A percentile compares a stretch with the other conserved stretches of the same genome.
phyloP scores from a whole-genome alignment of 1,140 invertebrate genomes.

The Helicoverpa armigera region DNA sequence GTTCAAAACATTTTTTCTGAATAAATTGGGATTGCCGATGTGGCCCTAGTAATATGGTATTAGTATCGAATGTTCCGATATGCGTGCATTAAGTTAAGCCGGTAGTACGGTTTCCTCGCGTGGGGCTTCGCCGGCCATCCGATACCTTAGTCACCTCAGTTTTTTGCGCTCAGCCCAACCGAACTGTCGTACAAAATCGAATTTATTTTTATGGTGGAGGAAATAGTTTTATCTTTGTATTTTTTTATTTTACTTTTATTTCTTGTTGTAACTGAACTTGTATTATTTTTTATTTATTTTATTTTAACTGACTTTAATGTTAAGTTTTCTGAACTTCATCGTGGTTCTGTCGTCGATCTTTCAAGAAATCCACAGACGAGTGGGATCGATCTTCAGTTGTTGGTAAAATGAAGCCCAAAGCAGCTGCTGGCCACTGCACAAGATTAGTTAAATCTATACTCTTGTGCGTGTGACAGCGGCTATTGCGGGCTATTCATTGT shows the following conservation, averaged over 20 bases:
- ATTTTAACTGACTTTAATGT: background rate
- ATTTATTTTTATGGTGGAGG: background rate
- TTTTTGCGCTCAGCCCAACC: constrained; percentile 50
- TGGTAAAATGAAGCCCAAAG: constrained; percentile 89
- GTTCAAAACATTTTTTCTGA: constrained; percentile 6
- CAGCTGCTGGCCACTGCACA: constrained; percentile 98
- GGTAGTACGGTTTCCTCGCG: constrained; percentile 77
- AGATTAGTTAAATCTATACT: constrained; percentile 94
- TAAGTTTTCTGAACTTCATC: background rate
- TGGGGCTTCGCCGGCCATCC: constrained; percentile 72
- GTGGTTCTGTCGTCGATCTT: constrained; percentile 26
- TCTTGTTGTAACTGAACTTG: background rate
- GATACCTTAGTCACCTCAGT: constrained; percentile 63
- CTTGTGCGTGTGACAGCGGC: constrained; percentile 99
- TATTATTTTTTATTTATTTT: background rate
- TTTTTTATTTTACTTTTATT: constrained; percentile 1
- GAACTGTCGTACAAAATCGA: constrained; percentile 16
- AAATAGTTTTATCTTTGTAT: background rate
- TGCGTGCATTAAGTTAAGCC: constrained; percentile 64
- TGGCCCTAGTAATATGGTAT: constrained; percentile 39
- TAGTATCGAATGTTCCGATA: constrained; percentile 57
- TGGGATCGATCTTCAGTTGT: constrained; percentile 31
- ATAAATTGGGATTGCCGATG: constrained; percentile 17
- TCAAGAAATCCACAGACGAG: constrained; percentile 42
- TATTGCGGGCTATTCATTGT: constrained; percentile 92